Percentiles rank a stretch among this genome's conserved stretches.
Conservation (phyloP, 2,888 invertebrate genomes). For the Julus scandinavius region DNA sequence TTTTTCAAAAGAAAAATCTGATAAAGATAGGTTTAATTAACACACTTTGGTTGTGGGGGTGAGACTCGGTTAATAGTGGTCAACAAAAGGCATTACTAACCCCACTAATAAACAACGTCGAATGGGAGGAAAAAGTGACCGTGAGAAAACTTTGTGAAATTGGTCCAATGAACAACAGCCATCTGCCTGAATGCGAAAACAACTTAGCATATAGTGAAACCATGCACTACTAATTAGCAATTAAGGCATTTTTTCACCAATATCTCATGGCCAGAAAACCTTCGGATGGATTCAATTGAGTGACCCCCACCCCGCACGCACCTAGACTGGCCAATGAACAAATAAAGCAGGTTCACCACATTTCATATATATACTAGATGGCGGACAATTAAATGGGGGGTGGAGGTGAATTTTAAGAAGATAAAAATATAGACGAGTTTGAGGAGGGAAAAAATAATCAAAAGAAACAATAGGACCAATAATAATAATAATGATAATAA, state of each 20-base stretch:
- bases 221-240: slow-evolving; percentile 54
- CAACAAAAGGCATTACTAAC: not conserved
- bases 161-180: slow-evolving; percentile 45
- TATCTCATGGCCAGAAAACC: slow-evolving; percentile 49
- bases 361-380: not conserved
- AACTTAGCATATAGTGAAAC: slow-evolving; percentile 45
- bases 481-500: slow-evolving; percentile 23
- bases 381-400: slow-evolving; percentile 37
- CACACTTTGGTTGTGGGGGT: slow-evolving; percentile 8
- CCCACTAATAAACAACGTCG: slow-evolving; percentile 20
- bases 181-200: slow-evolving; percentile 31
- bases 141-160: slow-evolving; percentile 28
- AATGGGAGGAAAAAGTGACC: slow-evolving; percentile 15
- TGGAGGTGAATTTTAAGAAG: not conserved
- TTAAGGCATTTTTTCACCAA: slow-evolving; percentile 51
- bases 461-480: slow-evolving; percentile 42
- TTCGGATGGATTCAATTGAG: slow-evolving; percentile 42
- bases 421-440: not conserved
- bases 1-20: not conserved
- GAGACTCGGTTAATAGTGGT: slow-evolving; percentile 21
- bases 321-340: slow-evolving; percentile 43
- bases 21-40: slow-evolving; percentile 10
- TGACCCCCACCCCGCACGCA: slow-evolving; percentile 39
- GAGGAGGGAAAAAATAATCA: not conserved
- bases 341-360: slow-evolving; percentile 38